Conservation (phyloP, 2,797 vertebrate genomes). For the Ciconia nigra region DNA sequence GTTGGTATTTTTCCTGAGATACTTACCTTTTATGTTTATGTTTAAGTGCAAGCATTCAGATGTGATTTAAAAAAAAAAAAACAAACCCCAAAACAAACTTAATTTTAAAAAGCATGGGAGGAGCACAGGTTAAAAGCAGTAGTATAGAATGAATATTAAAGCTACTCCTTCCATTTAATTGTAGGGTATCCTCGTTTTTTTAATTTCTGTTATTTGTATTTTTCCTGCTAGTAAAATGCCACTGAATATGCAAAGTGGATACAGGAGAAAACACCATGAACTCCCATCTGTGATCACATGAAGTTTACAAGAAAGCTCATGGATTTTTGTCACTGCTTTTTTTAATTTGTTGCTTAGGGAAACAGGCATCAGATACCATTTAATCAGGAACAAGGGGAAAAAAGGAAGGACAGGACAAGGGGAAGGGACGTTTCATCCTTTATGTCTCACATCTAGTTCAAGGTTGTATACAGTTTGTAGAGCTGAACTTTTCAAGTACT, state of each 20-base stretch:
- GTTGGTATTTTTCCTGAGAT: background rate
- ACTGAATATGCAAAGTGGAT: background rate
- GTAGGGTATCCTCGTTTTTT: background rate
- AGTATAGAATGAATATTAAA: background rate
- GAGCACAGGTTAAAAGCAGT: background rate
- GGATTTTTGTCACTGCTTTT: background rate
- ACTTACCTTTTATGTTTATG: background rate
- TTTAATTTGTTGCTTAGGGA: background rate
- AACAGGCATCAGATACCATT: background rate
- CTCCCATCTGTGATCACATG: background rate
- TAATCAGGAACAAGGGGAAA: background rate
- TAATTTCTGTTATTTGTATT: background rate
- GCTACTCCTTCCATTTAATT: background rate
- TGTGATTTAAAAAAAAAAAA: background rate
- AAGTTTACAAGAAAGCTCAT: background rate
- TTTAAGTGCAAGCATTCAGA: background rate
- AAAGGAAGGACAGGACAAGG: background rate
- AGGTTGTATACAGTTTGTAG: background rate
- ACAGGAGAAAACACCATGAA: background rate
- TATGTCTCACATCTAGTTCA: background rate
- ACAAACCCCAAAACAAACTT: too few relatives aligned
- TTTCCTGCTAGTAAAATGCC: background rate
- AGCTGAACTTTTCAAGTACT: background rate
- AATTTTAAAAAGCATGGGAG: background rate
- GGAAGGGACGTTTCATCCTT: background rate